phyloP scores from a whole-genome alignment of 2,797 vertebrate genomes.

The Gadopsis bispinosus region DNA sequence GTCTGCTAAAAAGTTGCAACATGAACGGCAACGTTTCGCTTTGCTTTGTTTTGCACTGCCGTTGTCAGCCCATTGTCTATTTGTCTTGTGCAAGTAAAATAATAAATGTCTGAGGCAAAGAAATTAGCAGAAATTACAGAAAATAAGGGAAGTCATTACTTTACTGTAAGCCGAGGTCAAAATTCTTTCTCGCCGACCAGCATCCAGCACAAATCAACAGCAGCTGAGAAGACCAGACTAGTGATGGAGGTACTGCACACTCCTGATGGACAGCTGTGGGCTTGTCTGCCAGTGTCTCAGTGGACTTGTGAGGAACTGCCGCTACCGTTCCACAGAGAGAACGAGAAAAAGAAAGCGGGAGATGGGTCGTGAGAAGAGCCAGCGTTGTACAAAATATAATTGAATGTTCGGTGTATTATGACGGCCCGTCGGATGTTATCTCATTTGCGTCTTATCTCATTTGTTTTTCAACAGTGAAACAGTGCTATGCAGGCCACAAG shows the following conservation, averaged over 20 bases:
- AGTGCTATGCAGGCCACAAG: slow-evolving; percentile 62
- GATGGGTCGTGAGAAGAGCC: slow-evolving; percentile 4
- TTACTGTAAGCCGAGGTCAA: slow-evolving; percentile 6
- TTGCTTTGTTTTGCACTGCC: slow-evolving; percentile 13
- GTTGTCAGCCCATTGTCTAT: slow-evolving; percentile 11
- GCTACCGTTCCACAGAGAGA: not conserved
- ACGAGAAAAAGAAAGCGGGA: slow-evolving; percentile 12
- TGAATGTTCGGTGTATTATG: slow-evolving; percentile 24
- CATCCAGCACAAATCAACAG: not conserved
- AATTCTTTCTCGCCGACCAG: not conserved
- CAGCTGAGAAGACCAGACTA: not conserved
- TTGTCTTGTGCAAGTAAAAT: not conserved
- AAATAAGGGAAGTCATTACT: slow-evolving; percentile 6
- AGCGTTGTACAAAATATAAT: slow-evolving; percentile 13
- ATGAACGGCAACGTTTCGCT: slow-evolving; percentile 34
- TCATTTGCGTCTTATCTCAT: slow-evolving; percentile 34
- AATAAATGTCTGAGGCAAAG: not conserved
- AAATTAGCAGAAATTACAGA: not conserved
- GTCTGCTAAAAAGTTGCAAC: slow-evolving; percentile 43
- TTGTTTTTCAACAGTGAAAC: slow-evolving; percentile 52
- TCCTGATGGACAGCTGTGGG: too few relatives aligned
- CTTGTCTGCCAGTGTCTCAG: too few relatives aligned
- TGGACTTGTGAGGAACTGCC: slow-evolving; percentile 14
- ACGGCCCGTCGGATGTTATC: slow-evolving; percentile 31
- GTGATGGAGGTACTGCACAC: not conserved